phyloP scores from a whole-genome alignment of 1,140 invertebrate species.

The Drosophila baimaii region DNA sequence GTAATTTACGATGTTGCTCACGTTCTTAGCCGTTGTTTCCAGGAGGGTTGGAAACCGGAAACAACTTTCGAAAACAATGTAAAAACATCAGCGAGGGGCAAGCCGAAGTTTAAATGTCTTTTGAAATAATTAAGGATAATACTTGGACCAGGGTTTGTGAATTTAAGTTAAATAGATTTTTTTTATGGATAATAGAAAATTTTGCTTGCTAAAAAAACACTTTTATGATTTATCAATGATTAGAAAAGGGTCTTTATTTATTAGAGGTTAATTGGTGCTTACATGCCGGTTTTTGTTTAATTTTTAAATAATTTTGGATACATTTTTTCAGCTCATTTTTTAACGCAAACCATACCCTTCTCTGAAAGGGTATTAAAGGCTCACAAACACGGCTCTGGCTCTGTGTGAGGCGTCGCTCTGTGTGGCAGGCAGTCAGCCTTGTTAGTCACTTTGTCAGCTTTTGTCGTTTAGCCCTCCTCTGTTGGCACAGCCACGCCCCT shows the following conservation, averaged over 20 bases:
- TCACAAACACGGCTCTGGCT: conserved; percentile 25
- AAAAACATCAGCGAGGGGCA: conserved; percentile 16
- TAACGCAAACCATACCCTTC: background rate
- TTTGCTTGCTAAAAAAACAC: background rate
- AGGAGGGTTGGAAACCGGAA: conserved; percentile 39
- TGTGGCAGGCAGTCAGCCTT: conserved; percentile 63
- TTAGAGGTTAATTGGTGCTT: background rate
- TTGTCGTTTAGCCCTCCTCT: conserved; percentile 46
- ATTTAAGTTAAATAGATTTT: background rate
- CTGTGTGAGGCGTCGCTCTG: background rate
- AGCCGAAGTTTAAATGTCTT: conserved; percentile 13
- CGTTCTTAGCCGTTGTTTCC: conserved; percentile 36
- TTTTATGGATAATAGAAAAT: background rate
- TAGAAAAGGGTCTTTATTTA: background rate
- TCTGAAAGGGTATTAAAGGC: background rate
- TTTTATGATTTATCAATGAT: background rate
- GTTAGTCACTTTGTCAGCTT: conserved; percentile 77
- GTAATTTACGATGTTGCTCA: conserved; percentile 74
- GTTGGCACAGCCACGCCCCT: conserved; percentile 22
- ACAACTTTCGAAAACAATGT: conserved; percentile 70
- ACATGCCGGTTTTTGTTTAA: background rate
- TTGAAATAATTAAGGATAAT: background rate
- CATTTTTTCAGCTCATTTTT: background rate
- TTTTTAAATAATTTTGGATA: no score
- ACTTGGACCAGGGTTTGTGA: background rate